A percentile compares a stretch with the other conserved stretches of the same genome.
phyloP scores from a whole-genome alignment of 1,140 invertebrate species.

The Stegodyphus dumicola region DNA sequence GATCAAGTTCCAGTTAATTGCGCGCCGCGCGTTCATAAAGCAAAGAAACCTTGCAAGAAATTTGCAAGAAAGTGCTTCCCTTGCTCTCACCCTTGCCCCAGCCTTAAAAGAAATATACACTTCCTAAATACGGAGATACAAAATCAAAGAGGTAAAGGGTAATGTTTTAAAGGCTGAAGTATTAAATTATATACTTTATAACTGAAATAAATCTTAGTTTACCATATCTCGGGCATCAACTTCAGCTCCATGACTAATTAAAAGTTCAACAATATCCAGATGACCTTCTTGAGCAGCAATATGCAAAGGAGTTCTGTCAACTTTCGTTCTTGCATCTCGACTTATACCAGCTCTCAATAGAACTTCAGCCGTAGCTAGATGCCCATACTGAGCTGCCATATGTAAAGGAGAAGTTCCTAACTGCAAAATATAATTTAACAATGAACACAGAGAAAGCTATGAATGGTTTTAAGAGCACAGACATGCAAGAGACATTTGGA shows the following conservation, averaged over 20 bases:
- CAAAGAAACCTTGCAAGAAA: no score
- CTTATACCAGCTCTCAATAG: slow-evolving; percentile 86
- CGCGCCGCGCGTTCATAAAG: no score
- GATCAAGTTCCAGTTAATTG: no score
- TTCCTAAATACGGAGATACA: no score
- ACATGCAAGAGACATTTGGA: no score
- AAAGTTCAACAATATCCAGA: slow-evolving; percentile 78
- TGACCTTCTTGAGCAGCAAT: slow-evolving; percentile 89
- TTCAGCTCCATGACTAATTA: slow-evolving; percentile 82
- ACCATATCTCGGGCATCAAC: slow-evolving; percentile 88
- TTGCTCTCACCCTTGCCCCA: no score
- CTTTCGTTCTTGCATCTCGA: slow-evolving; percentile 89
- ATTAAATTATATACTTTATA: background rate
- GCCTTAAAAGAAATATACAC: no score
- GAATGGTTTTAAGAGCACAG: no score
- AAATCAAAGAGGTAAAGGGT: no score
- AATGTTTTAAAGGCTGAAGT: no score
- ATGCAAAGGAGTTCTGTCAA: slow-evolving; percentile 90
- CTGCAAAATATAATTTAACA: slow-evolving; percentile 68
- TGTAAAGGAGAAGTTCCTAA: slow-evolving; percentile 90
- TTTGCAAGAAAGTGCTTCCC: no score
- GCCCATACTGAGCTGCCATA: slow-evolving; percentile 85
- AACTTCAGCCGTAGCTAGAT: slow-evolving; percentile 83
- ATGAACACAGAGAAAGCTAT: no score
- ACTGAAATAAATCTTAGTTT: slow-evolving; percentile 54